phyloP scores from a whole-genome alignment of 2,113 vertebrate species.

The Ciconia maguari region DNA sequence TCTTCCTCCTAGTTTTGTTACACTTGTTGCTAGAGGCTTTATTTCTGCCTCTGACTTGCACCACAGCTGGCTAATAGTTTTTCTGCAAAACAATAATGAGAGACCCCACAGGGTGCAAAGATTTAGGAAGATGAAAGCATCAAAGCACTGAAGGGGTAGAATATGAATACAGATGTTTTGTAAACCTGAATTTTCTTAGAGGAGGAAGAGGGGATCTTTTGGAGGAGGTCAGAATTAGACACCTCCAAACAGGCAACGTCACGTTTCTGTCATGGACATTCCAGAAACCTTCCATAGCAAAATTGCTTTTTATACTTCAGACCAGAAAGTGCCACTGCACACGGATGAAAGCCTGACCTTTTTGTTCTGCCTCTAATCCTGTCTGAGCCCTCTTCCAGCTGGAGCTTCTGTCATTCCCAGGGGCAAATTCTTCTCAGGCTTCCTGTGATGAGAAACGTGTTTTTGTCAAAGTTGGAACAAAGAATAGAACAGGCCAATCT shows the following conservation, averaged over 20 bases:
- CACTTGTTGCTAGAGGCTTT: background rate
- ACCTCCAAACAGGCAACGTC: background rate
- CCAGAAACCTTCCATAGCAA: slow-evolving; percentile 40
- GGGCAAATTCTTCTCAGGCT: slow-evolving; percentile 56
- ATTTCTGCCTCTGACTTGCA: background rate
- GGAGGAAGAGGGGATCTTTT: background rate
- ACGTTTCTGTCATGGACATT: background rate
- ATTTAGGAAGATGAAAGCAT: background rate
- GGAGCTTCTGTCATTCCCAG: slow-evolving; percentile 51
- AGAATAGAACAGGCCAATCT: background rate
- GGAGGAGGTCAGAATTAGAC: background rate
- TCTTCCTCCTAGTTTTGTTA: background rate
- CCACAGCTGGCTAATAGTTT: background rate
- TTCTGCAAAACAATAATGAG: background rate
- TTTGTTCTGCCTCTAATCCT: slow-evolving; percentile 44
- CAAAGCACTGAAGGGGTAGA: background rate
- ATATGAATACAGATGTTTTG: background rate
- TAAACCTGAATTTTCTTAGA: background rate
- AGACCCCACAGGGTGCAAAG: background rate
- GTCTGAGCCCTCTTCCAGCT: slow-evolving; percentile 52
- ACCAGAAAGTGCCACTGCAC: slow-evolving; percentile 28
- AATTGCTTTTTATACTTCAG: slow-evolving; percentile 37
- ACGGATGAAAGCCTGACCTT: background rate
- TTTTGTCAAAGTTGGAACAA: slow-evolving; percentile 30
- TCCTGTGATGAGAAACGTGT: slow-evolving; percentile 48